These are phyloP conservation scores for Heteromurus nitidus DNA, from an alignment of 2,888 invertebrate species.

Conservation along the genomic window DNA sequence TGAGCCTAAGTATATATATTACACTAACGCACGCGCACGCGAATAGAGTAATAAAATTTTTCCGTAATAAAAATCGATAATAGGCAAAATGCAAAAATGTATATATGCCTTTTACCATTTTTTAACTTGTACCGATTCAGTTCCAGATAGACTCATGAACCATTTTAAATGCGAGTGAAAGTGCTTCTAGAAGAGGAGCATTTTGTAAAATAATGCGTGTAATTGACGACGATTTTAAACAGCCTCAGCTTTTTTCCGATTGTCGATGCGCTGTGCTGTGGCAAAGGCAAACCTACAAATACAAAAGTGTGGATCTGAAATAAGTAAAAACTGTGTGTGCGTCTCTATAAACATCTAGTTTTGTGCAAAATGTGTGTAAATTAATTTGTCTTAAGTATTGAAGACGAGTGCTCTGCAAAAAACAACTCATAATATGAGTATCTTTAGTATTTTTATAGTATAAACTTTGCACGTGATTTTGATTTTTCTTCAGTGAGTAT, in stretches of 20 bases:
- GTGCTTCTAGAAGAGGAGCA: neutral
- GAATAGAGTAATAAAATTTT: neutral
- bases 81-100: neutral
- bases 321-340: no score
- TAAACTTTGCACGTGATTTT: neutral
- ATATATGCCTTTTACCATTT: neutral
- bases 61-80: neutral
- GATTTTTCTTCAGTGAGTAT: neutral
- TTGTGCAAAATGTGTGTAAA: neutral
- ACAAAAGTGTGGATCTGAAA: no score
- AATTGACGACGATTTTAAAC: neutral
- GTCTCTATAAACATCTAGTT: neutral
- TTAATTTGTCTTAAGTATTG: neutral
- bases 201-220: neutral
- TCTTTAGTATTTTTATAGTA: neutral
- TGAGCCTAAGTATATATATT: no score
- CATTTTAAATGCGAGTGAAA: neutral
- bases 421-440: neutral
- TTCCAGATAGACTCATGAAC: neutral
- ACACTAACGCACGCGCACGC: neutral
- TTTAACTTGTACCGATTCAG: neutral
- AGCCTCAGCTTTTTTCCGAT: neutral
- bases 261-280: neutral
- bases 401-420: neutral
- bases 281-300: no score